phyloP scores from a whole-genome alignment of 2,888 invertebrate species.

The Atrina japonica region DNA sequence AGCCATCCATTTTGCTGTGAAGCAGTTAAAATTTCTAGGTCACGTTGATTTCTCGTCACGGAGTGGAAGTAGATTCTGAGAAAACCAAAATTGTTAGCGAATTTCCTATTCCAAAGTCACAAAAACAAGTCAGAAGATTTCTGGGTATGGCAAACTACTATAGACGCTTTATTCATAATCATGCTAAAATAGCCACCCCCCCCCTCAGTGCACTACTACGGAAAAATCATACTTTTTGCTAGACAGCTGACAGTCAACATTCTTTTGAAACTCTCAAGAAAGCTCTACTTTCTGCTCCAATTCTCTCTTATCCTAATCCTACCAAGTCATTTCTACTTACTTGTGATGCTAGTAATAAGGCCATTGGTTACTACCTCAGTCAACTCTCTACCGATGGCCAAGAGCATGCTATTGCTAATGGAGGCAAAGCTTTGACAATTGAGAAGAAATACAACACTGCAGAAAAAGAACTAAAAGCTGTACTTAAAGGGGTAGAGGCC shows the following conservation, averaged over 20 bases:
- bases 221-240: constrained; percentile 50
- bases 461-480: constrained; percentile 41
- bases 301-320: constrained; percentile 47
- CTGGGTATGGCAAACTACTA: constrained; percentile 51
- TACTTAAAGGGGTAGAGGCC: too few relatives aligned
- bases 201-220: constrained; percentile 64
- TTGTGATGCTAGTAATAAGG: constrained; percentile 42
- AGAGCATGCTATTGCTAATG: too few relatives aligned
- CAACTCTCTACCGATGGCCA: constrained; percentile 40
- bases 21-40: too few relatives aligned
- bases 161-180: constrained; percentile 43
- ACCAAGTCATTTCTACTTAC: constrained; percentile 37
- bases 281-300: too few relatives aligned
- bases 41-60: too few relatives aligned
- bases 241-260: constrained; percentile 46
- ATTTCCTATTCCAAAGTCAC: constrained; percentile 32
- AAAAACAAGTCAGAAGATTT: constrained; percentile 32
- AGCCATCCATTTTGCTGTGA: too few relatives aligned
- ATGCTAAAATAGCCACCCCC: constrained; percentile 44
- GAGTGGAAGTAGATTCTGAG: too few relatives aligned
- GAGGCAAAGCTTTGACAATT: constrained; percentile 21
- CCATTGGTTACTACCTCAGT: constrained; percentile 47
- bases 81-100: too few relatives aligned
- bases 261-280: too few relatives aligned
- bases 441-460: constrained; percentile 33